A percentile compares a stretch with the other conserved stretches of the same genome.
phyloP scores from a whole-genome alignment of 1,140 invertebrate species.

The Drosophila erecta region DNA sequence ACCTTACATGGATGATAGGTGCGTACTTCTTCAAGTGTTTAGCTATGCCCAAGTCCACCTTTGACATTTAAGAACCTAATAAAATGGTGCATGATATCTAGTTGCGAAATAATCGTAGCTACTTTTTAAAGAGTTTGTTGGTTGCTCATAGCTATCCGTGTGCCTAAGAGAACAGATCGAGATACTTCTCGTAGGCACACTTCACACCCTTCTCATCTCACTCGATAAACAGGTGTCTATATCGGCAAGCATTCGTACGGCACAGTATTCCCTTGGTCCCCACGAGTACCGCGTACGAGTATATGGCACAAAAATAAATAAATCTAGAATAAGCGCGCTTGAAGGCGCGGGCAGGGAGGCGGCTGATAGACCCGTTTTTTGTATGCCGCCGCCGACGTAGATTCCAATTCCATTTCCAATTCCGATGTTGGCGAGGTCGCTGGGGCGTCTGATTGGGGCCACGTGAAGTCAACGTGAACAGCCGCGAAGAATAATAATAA shows the following conservation, averaged over 20 bases:
- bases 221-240: conserved; percentile 31
- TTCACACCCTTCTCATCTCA: conserved; percentile 17
- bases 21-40: too few species aligned
- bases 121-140: background rate
- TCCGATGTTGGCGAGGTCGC: conserved; percentile 60
- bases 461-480: conserved; percentile 79
- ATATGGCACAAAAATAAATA: conserved; percentile 64
- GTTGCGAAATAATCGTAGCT: background rate
- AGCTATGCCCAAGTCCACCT: too few species aligned
- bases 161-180: conserved; percentile 13
- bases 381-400: conserved; percentile 45
- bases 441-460: conserved; percentile 62
- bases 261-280: conserved; percentile 29
- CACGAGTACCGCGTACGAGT: conserved; percentile 38
- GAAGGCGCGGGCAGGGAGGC: conserved; percentile 8
- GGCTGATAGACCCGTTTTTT: conserved; percentile 46
- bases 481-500: conserved; percentile 44
- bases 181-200: conserved; percentile 21
- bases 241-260: conserved; percentile 3
- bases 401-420: conserved; percentile 47
- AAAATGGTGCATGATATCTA: conserved; percentile 3
- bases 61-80: too few species aligned
- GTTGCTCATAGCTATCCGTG: background rate
- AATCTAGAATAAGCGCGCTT: conserved; percentile 44
- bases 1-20: too few species aligned